These are phyloP conservation scores for Tricholauxania praeusta DNA, from an alignment of 2,888 invertebrate species.

Conservation along the genomic window DNA sequence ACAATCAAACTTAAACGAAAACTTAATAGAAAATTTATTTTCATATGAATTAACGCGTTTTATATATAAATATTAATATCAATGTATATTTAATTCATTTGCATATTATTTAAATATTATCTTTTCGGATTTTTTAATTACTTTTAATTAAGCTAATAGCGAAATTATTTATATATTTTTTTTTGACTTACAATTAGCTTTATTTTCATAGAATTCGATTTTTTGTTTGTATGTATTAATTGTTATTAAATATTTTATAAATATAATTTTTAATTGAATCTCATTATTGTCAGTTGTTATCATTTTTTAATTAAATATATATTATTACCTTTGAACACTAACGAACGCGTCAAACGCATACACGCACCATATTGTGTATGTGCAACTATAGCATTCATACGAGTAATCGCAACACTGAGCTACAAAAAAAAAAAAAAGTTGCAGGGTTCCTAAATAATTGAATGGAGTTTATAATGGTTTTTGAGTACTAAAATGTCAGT, in stretches of 20 bases:
- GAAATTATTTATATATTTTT: conserved; percentile 25
- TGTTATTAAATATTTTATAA: conserved; percentile 38
- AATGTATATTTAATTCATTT: too few relatives aligned
- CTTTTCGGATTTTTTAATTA: too few relatives aligned
- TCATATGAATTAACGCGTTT: conserved; percentile 9
- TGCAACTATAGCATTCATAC: neutral
- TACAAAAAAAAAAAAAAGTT: too few relatives aligned
- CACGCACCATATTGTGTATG: neutral
- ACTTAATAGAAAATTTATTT: conserved; percentile 13
- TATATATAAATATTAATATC: neutral
- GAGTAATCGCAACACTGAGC: too few relatives aligned
- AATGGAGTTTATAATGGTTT: too few relatives aligned
- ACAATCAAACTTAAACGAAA: conserved; percentile 3
- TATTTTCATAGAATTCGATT: conserved; percentile 19
- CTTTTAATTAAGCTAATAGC: too few relatives aligned
- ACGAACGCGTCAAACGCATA: conserved; percentile 18
- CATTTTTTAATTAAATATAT: conserved; percentile 43
- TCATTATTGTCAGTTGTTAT: conserved; percentile 67
- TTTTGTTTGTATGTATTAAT: conserved; percentile 15
- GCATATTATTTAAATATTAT: too few relatives aligned
- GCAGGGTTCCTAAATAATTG: too few relatives aligned
- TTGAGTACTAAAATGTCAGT: too few relatives aligned
- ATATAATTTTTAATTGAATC: conserved; percentile 61
- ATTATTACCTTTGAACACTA: conserved; percentile 45
- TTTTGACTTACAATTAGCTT: conserved; percentile 23